Conservation (phyloP, 2,888 invertebrate species). For the Dicyrtomina minuta region DNA sequence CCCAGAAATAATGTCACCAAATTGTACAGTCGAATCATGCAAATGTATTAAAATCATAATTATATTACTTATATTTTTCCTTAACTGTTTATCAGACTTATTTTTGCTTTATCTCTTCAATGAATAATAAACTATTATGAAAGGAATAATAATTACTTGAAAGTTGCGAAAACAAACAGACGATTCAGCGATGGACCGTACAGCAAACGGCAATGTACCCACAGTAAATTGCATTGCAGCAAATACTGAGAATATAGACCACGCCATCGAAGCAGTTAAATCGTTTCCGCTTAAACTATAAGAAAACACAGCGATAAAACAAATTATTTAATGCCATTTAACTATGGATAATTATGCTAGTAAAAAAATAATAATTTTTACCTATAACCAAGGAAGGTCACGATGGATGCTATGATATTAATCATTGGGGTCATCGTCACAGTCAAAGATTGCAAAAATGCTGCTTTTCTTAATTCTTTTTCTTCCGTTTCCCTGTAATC, state of each 20-base stretch:
- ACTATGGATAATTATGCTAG: too few relatives aligned
- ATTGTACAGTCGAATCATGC: too few relatives aligned
- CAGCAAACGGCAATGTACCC: constrained; percentile 55
- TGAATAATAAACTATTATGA: not conserved
- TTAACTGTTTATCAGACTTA: too few relatives aligned
- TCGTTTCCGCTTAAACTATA: constrained; percentile 54
- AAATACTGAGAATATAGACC: constrained; percentile 58
- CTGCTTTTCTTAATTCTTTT: constrained; percentile 56
- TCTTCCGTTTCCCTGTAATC: constrained; percentile 56
- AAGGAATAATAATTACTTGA: constrained; percentile 50
- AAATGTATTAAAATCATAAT: too few relatives aligned
- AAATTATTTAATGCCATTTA: not conserved
- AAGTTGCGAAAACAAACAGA: constrained; percentile 57
- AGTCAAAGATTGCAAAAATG: constrained; percentile 58
- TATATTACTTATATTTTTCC: too few relatives aligned
- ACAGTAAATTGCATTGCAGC: constrained; percentile 59
- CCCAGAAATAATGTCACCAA: too few relatives aligned
- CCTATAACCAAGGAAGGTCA: constrained; percentile 57
- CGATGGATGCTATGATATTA: constrained; percentile 55
- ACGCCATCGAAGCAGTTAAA: constrained; percentile 55
- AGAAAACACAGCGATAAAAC: too few relatives aligned
- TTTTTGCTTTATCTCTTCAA: too few relatives aligned
- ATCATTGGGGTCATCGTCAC: constrained; percentile 57
- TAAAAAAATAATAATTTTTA: too few relatives aligned
- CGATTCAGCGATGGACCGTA: constrained; percentile 56